These are phyloP conservation scores for Andrena chrysosceles DNA, from an alignment of 2,888 invertebrate species.

Conservation along the genomic window DNA sequence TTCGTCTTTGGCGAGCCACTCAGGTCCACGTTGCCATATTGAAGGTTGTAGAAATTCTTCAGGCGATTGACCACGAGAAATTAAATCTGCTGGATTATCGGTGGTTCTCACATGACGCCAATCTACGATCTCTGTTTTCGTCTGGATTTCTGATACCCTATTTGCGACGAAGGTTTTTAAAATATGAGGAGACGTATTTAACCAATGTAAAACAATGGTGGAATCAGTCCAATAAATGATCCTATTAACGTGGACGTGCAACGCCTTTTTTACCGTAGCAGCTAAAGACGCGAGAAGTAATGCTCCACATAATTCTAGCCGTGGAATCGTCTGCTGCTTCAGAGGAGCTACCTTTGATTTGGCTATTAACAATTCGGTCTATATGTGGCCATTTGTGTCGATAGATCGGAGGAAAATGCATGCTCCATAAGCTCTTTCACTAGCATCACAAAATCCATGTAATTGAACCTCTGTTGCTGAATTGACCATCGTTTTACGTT, in stretches of 20 bases:
- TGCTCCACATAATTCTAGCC: no score
- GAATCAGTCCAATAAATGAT: neutral
- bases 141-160: neutral
- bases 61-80: neutral
- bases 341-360: conserved; percentile 1
- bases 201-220: neutral
- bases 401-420: neutral
- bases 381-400: neutral
- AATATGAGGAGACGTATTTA: neutral
- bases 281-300: neutral
- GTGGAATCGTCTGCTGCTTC: no score
- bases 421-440: neutral
- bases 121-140: neutral
- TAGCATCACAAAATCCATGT: neutral
- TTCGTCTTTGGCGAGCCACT: neutral
- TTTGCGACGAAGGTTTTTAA: neutral
- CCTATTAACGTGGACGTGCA: neutral
- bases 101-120: neutral
- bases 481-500: neutral
- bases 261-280: neutral
- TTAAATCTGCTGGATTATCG: neutral
- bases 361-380: neutral
- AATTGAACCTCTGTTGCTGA: neutral
- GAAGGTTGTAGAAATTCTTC: neutral
- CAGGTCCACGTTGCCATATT: neutral